Base-by-base conservation (phyloP, 2,113 vertebrate species). In the Phalacrocorax carbo region DNA sequence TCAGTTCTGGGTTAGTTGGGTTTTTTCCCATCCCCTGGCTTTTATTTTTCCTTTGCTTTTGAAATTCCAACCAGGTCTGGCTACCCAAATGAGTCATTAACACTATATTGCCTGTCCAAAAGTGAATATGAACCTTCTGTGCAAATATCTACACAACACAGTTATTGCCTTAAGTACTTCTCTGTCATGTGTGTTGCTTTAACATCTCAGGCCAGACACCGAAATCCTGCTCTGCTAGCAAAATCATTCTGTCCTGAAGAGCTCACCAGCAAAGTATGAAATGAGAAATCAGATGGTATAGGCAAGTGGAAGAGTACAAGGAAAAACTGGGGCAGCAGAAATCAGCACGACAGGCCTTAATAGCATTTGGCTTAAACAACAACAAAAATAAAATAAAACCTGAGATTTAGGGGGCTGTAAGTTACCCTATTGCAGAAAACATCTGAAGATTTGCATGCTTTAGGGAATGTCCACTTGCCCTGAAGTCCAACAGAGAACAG, bases 51-150 rank as follows among this genome's bases (percentile, higher is more conserved):
- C 13, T 57, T 77, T 87, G 38, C 25, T 93, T 91, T 91, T 80
- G 49, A 77, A 96, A 89, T 76, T 72, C 27, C 49, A 73, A 29
- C 34, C 27, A 66, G n/a, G n/a, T 51, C 32, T 87, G 54, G 21
- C 66, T 82, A 71, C 83, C 57, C 73, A 92, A 86, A 62, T n/a
- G 61, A 80, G n/a, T 86, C 62, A 57, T 83, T 91, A 84, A 70
- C 71, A 26, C 40, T 83, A 4, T 61, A 32, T 25, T 85, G 19
- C 57, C 46, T 89, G 62, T 48, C 78, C 66, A 90, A 80, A 94
- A 94, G 16, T 38, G n/a, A 76, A 46, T 38, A 15, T 17, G 29
- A 82, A 84, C 40, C 58, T 83, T 65, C 72, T 87, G 40, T 30
- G 23, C 29, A n/a, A 73, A 54, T 52, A 36, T 8, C 36, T 75